Base-by-base conservation (phyloP, 2,888 invertebrate genomes). In the Nasonovia ribisnigri region DNA sequence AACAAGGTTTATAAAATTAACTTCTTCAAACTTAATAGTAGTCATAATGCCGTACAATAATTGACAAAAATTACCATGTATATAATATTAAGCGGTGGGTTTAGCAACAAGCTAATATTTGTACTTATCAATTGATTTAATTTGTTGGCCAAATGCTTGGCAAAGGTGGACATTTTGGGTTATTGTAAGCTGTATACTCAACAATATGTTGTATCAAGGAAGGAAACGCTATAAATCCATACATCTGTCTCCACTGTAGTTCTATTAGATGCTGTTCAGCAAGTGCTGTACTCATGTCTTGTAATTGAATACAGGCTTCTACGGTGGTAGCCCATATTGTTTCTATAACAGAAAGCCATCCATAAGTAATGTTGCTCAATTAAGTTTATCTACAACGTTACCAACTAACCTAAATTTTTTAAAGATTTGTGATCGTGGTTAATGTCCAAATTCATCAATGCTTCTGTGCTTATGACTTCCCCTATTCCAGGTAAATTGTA, bases 281-380 rank as follows among this genome's bases (percentile, higher is more conserved):
- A 91, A 95, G 95, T 13, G 95, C 95, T 46, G 95, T 95, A 3
- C 95, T 95, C 54, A 95, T 95, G 93, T 96, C 96, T 95, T 96
- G 96, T 84, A 96, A 96, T 94, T 96, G 96, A 94, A 96, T 96
- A 95, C 97, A 97, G 48, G 97, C 95, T 29, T 96, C 95, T n/a
- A 97, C 95, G 13, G 97, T 97, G 77, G 96, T 96, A n/a, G 96
- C 96, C 97, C 97, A 97, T 95, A 97, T 97, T 0, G 97, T 96
- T 95, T 97, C 96, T 95, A 95, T 8, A 92, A 88, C n/a, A 48
- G 6, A 95, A 95, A 96, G 96, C 95, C 60, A 94, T 90, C 95
- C 95, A 36, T 57, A 77, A 42, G 29, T 0, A 84, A 92, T 13
- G 29, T 77, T 20, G 3, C 1, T 84, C 51, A 88, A 43, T 77